Evolutionary conservation across 2,113 vertebrate species (phyloP).

Genomic region (Colius striatus): DNA sequence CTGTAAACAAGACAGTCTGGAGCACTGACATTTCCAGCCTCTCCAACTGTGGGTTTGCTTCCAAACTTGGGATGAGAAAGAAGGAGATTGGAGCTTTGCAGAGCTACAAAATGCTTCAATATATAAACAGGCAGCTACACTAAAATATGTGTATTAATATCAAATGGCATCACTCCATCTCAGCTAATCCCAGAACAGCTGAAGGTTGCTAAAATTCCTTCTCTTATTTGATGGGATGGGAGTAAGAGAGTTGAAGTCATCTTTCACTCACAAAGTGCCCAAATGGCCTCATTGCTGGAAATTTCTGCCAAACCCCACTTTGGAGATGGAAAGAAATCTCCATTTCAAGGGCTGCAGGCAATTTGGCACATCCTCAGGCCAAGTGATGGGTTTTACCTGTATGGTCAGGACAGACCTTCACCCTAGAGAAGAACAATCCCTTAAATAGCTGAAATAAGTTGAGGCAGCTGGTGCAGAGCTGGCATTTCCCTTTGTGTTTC

Average conservation of each 20-base stretch:
- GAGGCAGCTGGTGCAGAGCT: background rate
- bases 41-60: background rate
- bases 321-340: background rate
- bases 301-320: background rate
- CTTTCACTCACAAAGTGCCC: background rate
- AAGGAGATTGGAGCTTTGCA: background rate
- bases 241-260: background rate
- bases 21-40: background rate
- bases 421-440: background rate
- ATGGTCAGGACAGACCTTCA: background rate
- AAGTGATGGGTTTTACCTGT: background rate
- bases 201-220: background rate
- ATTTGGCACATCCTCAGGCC: background rate
- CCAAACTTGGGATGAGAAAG: background rate
- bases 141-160: constrained; percentile 34
- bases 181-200: background rate
- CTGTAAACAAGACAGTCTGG: background rate
- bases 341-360: fast-evolving
- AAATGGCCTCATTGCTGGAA: background rate
- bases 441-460: background rate
- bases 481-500: background rate
- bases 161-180: background rate
- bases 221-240: background rate
- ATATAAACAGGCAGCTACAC: background rate
- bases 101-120: background rate